Base-by-base conservation (phyloP, 2,797 vertebrate genomes). In the Periparus ater region DNA sequence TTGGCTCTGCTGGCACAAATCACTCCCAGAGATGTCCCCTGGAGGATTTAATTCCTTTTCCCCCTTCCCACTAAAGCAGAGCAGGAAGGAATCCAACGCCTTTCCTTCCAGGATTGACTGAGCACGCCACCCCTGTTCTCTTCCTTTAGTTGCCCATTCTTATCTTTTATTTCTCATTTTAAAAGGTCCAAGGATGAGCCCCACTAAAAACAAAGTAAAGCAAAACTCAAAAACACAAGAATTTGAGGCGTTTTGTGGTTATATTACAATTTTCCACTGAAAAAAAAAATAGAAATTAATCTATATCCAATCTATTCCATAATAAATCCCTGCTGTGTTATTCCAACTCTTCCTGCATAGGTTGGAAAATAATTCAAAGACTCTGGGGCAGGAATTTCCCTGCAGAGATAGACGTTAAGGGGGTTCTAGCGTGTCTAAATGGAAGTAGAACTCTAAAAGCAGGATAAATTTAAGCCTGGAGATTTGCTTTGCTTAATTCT, bases 321-420 rank as follows among this genome's bases (percentile, higher is more conserved):
- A 63, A 57, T n/a, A 85, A 89, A 60, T 10, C 6, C 34, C 11
- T 13, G 16, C 23, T 90, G 40, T 11, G 34, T 32, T 32, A 8
- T 53, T 76, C 70, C 61, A 53, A n/a, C 17, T 54, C 15, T 19
- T 47, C 40, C 67, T 38, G 26, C 7, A 10, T 1, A 32, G 20
- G 29, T 84, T 26, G 38, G 34, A 74, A 77, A 87, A 72, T 10
- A 55, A 70, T 71, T 71, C 40, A 32, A 15, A 27, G 44, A 27
- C 21, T 40, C 38, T 13, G 7, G 11, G 10, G 38, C 23, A 17
- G 44, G 6, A 48, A 83, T 47, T 60, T n/a, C 21, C 4, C 48
- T 0, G 0, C 3, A 2, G 13, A 72, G 32, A 15, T 11, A 4
- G 1, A 36, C 30, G 12, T 42, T 27, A 11, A 42, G 62, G 30